Evolutionary conservation across 1,140 invertebrate species (phyloP).

Genomic region (Aricia agestis): DNA sequence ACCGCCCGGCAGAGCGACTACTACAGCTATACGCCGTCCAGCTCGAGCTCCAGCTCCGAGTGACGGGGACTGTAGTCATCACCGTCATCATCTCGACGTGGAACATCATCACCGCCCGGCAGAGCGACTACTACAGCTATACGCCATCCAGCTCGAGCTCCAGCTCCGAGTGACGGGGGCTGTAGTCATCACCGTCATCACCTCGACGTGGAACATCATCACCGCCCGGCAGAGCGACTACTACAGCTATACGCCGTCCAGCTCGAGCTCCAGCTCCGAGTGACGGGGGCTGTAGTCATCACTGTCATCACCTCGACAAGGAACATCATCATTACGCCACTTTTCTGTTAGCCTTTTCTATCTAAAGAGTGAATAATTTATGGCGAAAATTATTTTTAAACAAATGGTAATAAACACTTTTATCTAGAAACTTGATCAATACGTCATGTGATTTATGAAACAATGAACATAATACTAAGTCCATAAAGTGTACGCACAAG

Average conservation of each 20-base stretch:
- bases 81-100: slow-evolving; percentile 86
- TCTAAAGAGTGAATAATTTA: too few relatives aligned
- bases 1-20: slow-evolving; percentile 61
- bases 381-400: too few relatives aligned
- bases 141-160: too few relatives aligned
- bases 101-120: slow-evolving; percentile 50
- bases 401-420: too few relatives aligned
- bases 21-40: slow-evolving; percentile 63
- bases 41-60: slow-evolving; percentile 56
- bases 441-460: too few relatives aligned
- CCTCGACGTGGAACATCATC: too few relatives aligned
- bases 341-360: too few relatives aligned
- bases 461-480: too few relatives aligned
- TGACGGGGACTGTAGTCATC: slow-evolving; percentile 66
- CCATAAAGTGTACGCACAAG: too few relatives aligned
- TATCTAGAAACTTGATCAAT: too few relatives aligned
- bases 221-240: slow-evolving; percentile 65
- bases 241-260: slow-evolving; percentile 63
- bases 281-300: slow-evolving; percentile 34
- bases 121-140: slow-evolving; percentile 60
- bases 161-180: slow-evolving; percentile 46
- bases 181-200: slow-evolving; percentile 81
- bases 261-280: slow-evolving; percentile 56
- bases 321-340: too few relatives aligned
- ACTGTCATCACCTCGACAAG: slow-evolving; percentile 80